A percentile compares a stretch with the other conserved stretches of the same genome.
These are phyloP conservation scores for Elgaria multicarinata DNA, from an alignment of 2,113 vertebrate genomes.

Conservation along the genomic window DNA sequence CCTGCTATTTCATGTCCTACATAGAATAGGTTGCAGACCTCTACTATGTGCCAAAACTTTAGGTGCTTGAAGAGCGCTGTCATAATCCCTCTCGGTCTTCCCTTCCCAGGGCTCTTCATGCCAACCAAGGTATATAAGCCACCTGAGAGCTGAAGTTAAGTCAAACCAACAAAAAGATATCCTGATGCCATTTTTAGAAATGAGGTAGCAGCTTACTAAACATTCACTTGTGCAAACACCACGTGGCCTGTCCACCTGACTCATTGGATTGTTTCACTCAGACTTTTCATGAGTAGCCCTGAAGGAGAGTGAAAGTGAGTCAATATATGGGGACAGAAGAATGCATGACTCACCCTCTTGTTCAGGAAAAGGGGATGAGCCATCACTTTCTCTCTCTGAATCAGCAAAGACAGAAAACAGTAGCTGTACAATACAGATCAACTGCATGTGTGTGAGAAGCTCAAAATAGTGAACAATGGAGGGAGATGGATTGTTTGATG, in stretches of 20 bases:
- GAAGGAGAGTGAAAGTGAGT: conserved; percentile 42
- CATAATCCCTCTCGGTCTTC: no score
- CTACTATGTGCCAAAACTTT: no score
- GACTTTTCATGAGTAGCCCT: conserved; percentile 47
- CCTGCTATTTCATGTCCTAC: no score
- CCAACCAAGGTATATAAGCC: not conserved
- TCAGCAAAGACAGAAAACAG: conserved; percentile 62
- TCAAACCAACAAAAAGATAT: not conserved
- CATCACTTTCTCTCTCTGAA: conserved; percentile 14
- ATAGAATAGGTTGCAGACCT: no score
- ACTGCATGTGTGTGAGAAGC: no score
- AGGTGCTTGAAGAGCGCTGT: no score
- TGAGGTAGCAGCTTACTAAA: not conserved
- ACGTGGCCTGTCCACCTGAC: conserved; percentile 16
- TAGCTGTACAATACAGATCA: no score
- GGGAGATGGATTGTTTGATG: no score
- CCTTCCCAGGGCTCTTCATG: no score
- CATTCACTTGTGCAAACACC: not conserved
- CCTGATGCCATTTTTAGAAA: conserved; percentile 22
- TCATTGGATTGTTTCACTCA: conserved; percentile 47
- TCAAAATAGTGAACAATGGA: no score
- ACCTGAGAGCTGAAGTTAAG: not conserved
- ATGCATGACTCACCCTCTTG: conserved; percentile 51
- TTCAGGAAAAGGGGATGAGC: conserved; percentile 31
- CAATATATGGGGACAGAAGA: conserved; percentile 32